Conservation (phyloP, 2,888 invertebrate genomes). For the Dryocosmus kuriphilus region DNA sequence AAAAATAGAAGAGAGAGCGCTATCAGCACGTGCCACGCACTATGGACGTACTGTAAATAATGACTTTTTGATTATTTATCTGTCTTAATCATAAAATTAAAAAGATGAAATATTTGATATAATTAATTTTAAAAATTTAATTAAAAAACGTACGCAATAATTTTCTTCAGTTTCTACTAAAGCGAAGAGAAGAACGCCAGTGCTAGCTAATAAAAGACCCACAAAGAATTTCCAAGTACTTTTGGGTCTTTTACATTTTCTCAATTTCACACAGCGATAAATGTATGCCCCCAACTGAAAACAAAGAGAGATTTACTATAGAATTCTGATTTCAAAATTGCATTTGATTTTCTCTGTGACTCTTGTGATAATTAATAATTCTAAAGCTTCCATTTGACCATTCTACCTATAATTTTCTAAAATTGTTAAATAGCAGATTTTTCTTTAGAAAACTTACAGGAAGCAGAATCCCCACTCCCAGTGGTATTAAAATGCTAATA, state of each 20-base stretch:
- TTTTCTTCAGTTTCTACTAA: slow-evolving; percentile 81
- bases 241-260: slow-evolving; percentile 63
- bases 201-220: slow-evolving; percentile 78
- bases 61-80: neutral
- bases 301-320: slow-evolving; percentile 29
- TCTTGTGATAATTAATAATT: too few relatives aligned
- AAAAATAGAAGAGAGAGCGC: slow-evolving; percentile 80
- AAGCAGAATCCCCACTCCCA: slow-evolving; percentile 72
- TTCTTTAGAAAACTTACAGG: slow-evolving; percentile 66
- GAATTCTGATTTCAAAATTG: slow-evolving; percentile 27
- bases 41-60: slow-evolving; percentile 79
- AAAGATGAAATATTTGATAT: neutral
- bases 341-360: neutral
- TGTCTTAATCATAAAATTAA: slow-evolving; percentile 3
- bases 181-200: slow-evolving; percentile 80
- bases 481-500: slow-evolving; percentile 78
- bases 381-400: too few relatives aligned
- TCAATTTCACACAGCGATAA: slow-evolving; percentile 63
- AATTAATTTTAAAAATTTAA: neutral
- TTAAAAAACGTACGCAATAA: slow-evolving; percentile 75
- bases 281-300: slow-evolving; percentile 64
- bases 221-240: slow-evolving; percentile 70
- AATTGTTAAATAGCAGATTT: neutral
- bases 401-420: too few relatives aligned
- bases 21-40: slow-evolving; percentile 82